These are phyloP conservation scores for Rhodinocichla rosea DNA, from an alignment of 2,113 vertebrate species.

Conservation along the genomic window DNA sequence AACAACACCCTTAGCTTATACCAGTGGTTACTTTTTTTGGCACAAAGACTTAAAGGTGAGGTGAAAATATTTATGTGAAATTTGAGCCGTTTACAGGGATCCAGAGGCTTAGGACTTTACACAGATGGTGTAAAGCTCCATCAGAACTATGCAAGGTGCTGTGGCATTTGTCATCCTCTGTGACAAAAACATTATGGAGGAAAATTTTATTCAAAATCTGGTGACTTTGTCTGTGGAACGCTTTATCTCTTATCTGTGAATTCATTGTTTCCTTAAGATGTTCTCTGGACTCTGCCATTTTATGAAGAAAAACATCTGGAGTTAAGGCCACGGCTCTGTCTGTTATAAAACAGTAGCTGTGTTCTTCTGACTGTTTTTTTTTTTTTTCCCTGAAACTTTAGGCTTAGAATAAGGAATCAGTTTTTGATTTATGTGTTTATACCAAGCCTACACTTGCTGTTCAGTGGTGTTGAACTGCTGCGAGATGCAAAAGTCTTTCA, in stretches of 20 bases:
- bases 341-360: background rate
- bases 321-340: background rate
- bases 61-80: background rate
- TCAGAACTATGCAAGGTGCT: background rate
- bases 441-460: background rate
- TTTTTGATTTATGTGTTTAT: background rate
- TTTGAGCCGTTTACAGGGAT: background rate
- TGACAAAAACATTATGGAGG: background rate
- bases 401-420: background rate
- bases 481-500: background rate
- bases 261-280: background rate
- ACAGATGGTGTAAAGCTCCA: background rate
- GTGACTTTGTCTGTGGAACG: background rate
- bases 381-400: background rate
- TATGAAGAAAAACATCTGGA: background rate
- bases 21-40: background rate
- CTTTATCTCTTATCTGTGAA: background rate
- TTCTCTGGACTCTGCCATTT: background rate
- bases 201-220: background rate
- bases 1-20: background rate
- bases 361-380: background rate
- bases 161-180: background rate
- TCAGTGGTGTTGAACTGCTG: background rate
- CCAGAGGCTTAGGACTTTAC: background rate
- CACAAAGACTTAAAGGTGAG: background rate